Evolutionary conservation across 2,888 invertebrate species (phyloP), one percentile per base, ranked within the genome.

Genomic region (Eristalis arbustorum): DNA sequence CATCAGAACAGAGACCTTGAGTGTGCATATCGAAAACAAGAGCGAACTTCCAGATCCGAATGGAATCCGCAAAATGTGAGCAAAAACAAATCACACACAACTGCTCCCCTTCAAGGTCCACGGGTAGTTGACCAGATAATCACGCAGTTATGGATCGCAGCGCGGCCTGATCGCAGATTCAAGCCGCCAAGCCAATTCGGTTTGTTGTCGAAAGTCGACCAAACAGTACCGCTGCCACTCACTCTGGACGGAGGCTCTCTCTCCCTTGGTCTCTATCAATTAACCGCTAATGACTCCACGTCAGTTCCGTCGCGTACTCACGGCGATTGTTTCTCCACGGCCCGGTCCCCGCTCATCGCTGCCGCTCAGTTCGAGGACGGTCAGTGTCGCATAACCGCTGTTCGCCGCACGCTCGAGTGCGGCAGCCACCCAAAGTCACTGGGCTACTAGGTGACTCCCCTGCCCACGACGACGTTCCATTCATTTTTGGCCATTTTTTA

Each of bases 41-140:
- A 61, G 31, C 59, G 14, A 62, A 62, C 25, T 74, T 69, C 68
- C 69, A 69, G 37, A 64, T 25, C 59, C 49, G 49, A 73, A 49
- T 49, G 74, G 59, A 78, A 69, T 66, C 71, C 37, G 62, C 72
- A 62, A 79, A 64, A 40, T 23, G 61, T 23, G 61, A 61, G 42
- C 61, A n/a, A 69, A 66, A 31, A 31, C 31, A 31, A 31, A 31
- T 10, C 31, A 10, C 31, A 31, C 31, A 72, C 42, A 42, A 42
- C 42, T 42, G n/a, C n/a, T 49, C 61, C 37, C 71, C 49, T 14
- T 34, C 84, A 85, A 85, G 84, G 84, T 81, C 69, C 61, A 61
- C 49, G 69, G 84, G 84, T 77, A 73, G 69, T 37, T 85, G 84
- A 85, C 84, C 84, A 81, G 77, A 68, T 81, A 81, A 85, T 81